Evolutionary conservation across 2,888 invertebrate species (phyloP).

Genomic region (Oxycera nigricornis): DNA sequence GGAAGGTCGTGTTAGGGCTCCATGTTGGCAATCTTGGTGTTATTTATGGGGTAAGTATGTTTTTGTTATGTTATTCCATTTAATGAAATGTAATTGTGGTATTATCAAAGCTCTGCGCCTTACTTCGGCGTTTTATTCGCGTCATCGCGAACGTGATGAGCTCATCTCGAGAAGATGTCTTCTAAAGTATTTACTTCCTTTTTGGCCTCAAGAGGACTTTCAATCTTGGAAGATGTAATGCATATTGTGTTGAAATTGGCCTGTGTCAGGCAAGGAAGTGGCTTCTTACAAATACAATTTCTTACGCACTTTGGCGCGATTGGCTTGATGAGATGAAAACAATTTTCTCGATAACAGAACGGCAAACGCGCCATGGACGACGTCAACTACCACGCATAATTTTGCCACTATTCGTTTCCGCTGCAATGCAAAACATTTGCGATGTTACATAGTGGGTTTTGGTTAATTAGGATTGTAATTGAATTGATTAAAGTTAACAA

Average conservation of each 20-base stretch:
- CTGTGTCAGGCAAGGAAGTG: constrained; percentile 23
- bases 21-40: constrained; percentile 3
- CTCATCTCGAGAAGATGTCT: constrained; percentile 17
- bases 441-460: background rate
- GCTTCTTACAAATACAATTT: background rate
- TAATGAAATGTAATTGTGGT: constrained; percentile 23
- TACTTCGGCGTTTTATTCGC: background rate
- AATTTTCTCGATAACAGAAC: background rate
- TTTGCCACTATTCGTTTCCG: constrained; percentile 1
- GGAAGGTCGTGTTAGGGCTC: no score
- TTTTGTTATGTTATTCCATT: constrained; percentile 2
- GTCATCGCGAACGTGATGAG: constrained; percentile 11
- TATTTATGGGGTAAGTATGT: background rate
- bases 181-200: constrained; percentile 31
- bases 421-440: background rate
- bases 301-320: constrained; percentile 6
- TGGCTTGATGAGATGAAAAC: background rate
- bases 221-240: constrained; percentile 4
- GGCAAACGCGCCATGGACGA: background rate
- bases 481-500: background rate
- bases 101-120: constrained; percentile 14
- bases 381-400: background rate
- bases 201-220: constrained; percentile 7
- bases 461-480: background rate
- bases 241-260: constrained; percentile 15